A percentile compares a stretch with the other conserved stretches of the same genome.
Evolutionary conservation across 2,113 vertebrate species (phyloP).

Genomic region (Sciurus niger): DNA sequence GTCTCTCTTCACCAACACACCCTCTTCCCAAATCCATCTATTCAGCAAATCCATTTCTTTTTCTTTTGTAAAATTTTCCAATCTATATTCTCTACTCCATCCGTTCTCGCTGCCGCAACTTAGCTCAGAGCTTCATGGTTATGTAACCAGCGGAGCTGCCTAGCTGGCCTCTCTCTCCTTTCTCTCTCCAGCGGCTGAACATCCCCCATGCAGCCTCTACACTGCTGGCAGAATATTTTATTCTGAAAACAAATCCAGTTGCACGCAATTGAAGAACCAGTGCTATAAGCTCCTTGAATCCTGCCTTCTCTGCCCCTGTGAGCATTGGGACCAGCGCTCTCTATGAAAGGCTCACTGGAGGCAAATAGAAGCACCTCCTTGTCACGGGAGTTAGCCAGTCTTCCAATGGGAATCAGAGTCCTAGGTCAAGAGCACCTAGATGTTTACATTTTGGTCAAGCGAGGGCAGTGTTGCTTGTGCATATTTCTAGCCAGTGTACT

Average conservation of each 20-base stretch:
- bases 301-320: neutral
- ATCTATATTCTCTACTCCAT: neutral
- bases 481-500: slow-evolving; percentile 6
- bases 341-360: neutral
- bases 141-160: neutral
- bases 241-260: slow-evolving; percentile 6
- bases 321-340: neutral
- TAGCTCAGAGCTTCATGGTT: neutral
- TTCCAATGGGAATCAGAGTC: neutral
- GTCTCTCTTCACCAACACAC: neutral
- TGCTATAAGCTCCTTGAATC: neutral
- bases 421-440: neutral
- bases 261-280: neutral
- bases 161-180: neutral
- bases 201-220: neutral
- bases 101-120: neutral
- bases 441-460: neutral
- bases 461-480: neutral
- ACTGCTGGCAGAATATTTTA: neutral
- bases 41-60: neutral
- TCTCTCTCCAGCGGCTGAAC: neutral
- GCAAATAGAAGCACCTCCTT: neutral
- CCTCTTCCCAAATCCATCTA: neutral
- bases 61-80: neutral
- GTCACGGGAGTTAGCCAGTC: neutral